phyloP scores from a whole-genome alignment of 2,888 invertebrate species.

The Ichneumoninae sp. region DNA sequence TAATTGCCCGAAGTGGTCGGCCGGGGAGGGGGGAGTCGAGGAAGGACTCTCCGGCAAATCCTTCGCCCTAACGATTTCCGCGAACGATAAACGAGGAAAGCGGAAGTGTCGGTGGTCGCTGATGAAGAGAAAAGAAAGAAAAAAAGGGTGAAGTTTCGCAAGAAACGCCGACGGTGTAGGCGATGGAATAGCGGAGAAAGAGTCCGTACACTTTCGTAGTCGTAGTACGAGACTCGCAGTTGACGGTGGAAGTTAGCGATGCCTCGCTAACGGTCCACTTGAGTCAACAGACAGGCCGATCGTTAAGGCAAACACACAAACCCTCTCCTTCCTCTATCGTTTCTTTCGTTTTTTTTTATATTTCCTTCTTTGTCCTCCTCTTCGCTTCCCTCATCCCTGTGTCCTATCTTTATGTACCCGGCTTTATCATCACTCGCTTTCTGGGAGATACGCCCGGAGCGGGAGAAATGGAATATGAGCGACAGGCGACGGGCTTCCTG shows the following conservation, averaged over 20 bases:
- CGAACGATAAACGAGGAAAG: slow-evolving; percentile 58
- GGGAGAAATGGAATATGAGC: slow-evolving; percentile 11
- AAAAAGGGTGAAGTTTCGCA: slow-evolving; percentile 31
- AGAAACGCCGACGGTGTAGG: slow-evolving; percentile 13
- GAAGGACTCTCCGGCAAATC: background rate
- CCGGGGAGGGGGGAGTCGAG: too few relatives aligned
- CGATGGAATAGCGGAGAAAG: slow-evolving; percentile 33
- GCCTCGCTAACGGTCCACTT: slow-evolving; percentile 78
- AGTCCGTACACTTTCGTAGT: slow-evolving; percentile 47
- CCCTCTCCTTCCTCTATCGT: slow-evolving; percentile 49
- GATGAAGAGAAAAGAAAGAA: slow-evolving; percentile 31
- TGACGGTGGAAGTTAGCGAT: slow-evolving; percentile 74
- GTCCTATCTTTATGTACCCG: slow-evolving; percentile 64
- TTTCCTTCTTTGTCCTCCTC: slow-evolving; percentile 25
- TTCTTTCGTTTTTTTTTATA: slow-evolving; percentile 13
- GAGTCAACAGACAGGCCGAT: slow-evolving; percentile 77
- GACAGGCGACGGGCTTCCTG: slow-evolving; percentile 11
- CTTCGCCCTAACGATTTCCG: slow-evolving; percentile 53
- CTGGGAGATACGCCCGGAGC: slow-evolving; percentile 13
- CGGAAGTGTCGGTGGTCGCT: slow-evolving; percentile 59
- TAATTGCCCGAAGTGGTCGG: too few relatives aligned
- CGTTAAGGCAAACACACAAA: slow-evolving; percentile 76
- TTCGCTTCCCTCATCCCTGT: slow-evolving; percentile 18
- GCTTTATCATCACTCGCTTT: slow-evolving; percentile 66
- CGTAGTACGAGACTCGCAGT: slow-evolving; percentile 60